A percentile compares a stretch with the other conserved stretches of the same genome.
Evolutionary conservation across 2,113 vertebrate species (phyloP).

Genomic region (Desmodus rotundus): DNA sequence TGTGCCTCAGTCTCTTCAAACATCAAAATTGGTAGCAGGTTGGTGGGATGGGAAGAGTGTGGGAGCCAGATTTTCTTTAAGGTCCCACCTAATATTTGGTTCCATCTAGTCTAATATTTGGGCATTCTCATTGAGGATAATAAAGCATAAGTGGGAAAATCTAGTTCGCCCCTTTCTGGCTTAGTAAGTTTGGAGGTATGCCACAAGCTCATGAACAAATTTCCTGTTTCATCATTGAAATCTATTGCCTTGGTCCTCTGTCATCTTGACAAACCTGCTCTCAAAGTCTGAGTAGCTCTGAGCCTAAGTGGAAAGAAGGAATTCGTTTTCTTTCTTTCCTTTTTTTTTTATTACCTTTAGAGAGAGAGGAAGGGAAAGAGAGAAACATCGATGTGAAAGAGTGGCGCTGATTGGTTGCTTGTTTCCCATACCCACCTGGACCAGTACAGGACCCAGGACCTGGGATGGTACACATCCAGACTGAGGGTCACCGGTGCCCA

Average conservation of each 20-base stretch:
- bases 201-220: constrained; percentile 27
- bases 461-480: too few relatives aligned
- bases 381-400: too few relatives aligned
- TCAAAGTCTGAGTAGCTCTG: background rate
- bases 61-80: background rate
- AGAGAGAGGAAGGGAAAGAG: too few relatives aligned
- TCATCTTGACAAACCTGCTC: constrained; percentile 61
- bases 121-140: background rate
- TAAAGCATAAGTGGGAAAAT: background rate
- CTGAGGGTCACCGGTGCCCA: too few relatives aligned
- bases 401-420: too few relatives aligned
- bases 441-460: too few relatives aligned
- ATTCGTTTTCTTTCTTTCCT: background rate
- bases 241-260: constrained; percentile 21
- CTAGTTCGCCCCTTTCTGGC: background rate
- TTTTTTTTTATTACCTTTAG: too few relatives aligned
- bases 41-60: background rate
- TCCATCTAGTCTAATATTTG: background rate
- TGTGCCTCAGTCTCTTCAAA: background rate
- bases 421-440: too few relatives aligned
- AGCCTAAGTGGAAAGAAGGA: constrained; percentile 7
- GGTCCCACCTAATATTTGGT: background rate
- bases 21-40: background rate
- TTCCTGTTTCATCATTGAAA: constrained; percentile 56
- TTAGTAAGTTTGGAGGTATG: background rate